Conservation (phyloP, 1,140 invertebrate species). For the Trissolcus basalis region DNA sequence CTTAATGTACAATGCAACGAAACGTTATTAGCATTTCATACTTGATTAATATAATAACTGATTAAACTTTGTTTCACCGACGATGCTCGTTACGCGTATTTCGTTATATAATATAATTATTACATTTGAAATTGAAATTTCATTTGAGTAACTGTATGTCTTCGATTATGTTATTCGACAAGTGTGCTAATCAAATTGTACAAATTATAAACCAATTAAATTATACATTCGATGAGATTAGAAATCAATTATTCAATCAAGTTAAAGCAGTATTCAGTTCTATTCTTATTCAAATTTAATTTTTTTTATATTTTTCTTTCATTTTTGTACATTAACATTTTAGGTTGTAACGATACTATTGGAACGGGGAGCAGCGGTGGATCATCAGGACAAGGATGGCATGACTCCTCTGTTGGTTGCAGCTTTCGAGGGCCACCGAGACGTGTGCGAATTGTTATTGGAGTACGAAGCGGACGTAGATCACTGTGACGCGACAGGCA, state of each 20-base stretch:
- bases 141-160: too few relatives aligned
- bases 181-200: too few relatives aligned
- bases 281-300: too few relatives aligned
- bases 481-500: slow-evolving; percentile 85
- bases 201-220: too few relatives aligned
- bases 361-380: slow-evolving; percentile 90
- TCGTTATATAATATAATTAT: too few relatives aligned
- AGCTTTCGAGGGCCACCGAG: slow-evolving; percentile 93
- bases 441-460: slow-evolving; percentile 89
- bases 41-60: slow-evolving; percentile 26
- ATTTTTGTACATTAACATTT: neutral
- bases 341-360: slow-evolving; percentile 85
- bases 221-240: too few relatives aligned
- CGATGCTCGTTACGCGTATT: neutral
- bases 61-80: slow-evolving; percentile 23
- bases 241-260: too few relatives aligned
- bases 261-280: too few relatives aligned
- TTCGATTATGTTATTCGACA: too few relatives aligned
- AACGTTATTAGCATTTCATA: slow-evolving; percentile 16
- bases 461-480: slow-evolving; percentile 93
- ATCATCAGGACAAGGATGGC: slow-evolving; percentile 92
- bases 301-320: too few relatives aligned
- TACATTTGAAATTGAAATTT: too few relatives aligned
- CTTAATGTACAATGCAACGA: slow-evolving; percentile 1
- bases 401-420: slow-evolving; percentile 95